Evolutionary conservation across 2,888 invertebrate genomes (phyloP).

Genomic region (Caenorhabditis sp.): DNA sequence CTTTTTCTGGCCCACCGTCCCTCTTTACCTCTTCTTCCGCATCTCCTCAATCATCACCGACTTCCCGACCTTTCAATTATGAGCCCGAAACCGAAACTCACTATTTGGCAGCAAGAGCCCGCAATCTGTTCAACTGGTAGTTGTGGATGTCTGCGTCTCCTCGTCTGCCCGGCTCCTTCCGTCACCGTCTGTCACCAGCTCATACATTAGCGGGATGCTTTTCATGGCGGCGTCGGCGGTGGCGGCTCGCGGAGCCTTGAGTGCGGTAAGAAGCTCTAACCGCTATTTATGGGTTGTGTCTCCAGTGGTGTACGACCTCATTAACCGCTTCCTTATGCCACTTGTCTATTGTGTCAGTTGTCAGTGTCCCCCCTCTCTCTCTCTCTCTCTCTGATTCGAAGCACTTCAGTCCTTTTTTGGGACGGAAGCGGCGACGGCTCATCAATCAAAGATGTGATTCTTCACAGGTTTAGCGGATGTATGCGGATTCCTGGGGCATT

Average conservation of each 20-base stretch:
- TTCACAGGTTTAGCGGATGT: constrained; percentile 21
- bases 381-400: not conserved
- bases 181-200: constrained; percentile 51
- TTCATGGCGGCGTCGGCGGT: constrained; percentile 16
- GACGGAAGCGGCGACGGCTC: not conserved
- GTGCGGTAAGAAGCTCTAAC: no score
- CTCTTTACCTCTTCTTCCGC: not conserved
- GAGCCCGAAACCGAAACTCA: constrained; percentile 3
- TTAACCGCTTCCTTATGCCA: constrained; percentile 49
- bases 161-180: constrained; percentile 11
- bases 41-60: not conserved
- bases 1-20: not conserved
- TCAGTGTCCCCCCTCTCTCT: not conserved
- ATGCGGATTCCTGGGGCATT: not conserved
- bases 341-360: constrained; percentile 36
- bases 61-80: constrained; percentile 25
- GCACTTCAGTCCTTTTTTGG: not conserved
- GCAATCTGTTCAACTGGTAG: constrained; percentile 55
- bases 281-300: constrained; percentile 31
- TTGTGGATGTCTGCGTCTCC: constrained; percentile 23
- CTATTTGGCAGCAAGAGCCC: not conserved
- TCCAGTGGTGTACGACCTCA: constrained; percentile 27
- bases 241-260: no score
- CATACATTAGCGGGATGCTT: constrained; percentile 49
- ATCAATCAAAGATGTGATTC: constrained; percentile 4